Conservation (phyloP, 2,888 invertebrate genomes). For the Petrophora chlorosata region DNA sequence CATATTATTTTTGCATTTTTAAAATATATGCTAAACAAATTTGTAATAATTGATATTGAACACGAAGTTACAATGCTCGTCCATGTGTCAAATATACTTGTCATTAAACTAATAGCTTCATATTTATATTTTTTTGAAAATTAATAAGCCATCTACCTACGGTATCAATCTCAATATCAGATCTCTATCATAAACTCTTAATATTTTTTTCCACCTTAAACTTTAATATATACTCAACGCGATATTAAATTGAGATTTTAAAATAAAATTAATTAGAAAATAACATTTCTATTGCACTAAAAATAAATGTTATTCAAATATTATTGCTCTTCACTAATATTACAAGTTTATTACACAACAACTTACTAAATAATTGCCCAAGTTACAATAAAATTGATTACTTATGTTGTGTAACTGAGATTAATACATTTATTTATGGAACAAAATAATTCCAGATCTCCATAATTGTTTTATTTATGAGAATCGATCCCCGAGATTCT, state of each 20-base stretch:
- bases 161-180: constrained; percentile 80
- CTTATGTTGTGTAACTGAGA: constrained; percentile 29
- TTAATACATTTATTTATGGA: constrained; percentile 32
- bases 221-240: constrained; percentile 40
- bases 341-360: constrained; percentile 57
- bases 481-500: constrained; percentile 67
- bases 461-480: constrained; percentile 42
- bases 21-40: too few relatives aligned
- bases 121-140: constrained; percentile 34
- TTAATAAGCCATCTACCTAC: constrained; percentile 45
- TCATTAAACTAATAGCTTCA: constrained; percentile 15
- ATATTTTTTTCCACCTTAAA: constrained; percentile 49
- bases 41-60: too few relatives aligned
- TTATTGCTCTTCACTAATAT: constrained; percentile 69
- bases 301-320: constrained; percentile 59
- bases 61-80: too few relatives aligned
- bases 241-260: constrained; percentile 51
- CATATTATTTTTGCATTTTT: too few relatives aligned
- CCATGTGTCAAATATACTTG: constrained; percentile 11
- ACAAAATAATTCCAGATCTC: constrained; percentile 33
- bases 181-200: constrained; percentile 66
- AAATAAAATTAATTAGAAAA: constrained; percentile 72
- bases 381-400: constrained; percentile 37
- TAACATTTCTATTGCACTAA: constrained; percentile 81
- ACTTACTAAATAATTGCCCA: constrained; percentile 41